Evolutionary conservation across 2,113 vertebrate genomes (phyloP).

Genomic region (Chamaetylas fuelleborni): DNA sequence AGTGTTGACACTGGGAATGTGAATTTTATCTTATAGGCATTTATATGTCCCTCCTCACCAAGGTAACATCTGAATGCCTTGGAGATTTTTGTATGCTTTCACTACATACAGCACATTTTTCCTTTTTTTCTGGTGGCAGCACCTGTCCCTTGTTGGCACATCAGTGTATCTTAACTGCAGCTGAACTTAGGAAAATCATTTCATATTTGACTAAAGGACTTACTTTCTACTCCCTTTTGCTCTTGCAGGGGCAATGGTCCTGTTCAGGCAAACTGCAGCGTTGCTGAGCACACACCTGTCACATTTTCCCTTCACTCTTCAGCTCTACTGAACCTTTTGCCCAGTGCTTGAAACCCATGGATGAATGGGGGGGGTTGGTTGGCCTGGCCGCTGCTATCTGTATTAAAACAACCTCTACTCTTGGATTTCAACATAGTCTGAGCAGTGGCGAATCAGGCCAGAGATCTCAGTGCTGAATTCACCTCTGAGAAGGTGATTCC

Average conservation of each 20-base stretch:
- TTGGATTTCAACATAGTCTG: not conserved
- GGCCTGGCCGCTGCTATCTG: not conserved
- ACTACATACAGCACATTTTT: not conserved
- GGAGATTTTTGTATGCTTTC: not conserved
- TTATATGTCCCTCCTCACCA: not conserved
- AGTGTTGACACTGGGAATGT: not conserved
- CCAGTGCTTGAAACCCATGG: not conserved
- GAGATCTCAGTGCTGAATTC: not conserved
- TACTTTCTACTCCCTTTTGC: not conserved
- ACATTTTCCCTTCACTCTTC: not conserved
- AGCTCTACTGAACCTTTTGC: not conserved
- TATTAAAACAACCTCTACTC: not conserved
- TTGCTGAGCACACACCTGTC: not conserved
- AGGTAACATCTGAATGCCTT: not conserved
- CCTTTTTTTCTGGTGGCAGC: not conserved
- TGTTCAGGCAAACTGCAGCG: not conserved
- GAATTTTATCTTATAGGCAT: not conserved
- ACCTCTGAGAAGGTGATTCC: not conserved
- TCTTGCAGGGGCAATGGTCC: not conserved
- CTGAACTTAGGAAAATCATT: not conserved
- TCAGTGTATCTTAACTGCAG: not conserved
- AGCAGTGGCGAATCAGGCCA: not conserved
- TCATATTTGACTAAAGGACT: not conserved
- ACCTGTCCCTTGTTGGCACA: not conserved
- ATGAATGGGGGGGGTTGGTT: fast-evolving